Evolutionary conservation across 2,113 vertebrate genomes (phyloP), one percentile per base, ranked within the genome.

Genomic region (Megaleporinus macrocephalus): DNA sequence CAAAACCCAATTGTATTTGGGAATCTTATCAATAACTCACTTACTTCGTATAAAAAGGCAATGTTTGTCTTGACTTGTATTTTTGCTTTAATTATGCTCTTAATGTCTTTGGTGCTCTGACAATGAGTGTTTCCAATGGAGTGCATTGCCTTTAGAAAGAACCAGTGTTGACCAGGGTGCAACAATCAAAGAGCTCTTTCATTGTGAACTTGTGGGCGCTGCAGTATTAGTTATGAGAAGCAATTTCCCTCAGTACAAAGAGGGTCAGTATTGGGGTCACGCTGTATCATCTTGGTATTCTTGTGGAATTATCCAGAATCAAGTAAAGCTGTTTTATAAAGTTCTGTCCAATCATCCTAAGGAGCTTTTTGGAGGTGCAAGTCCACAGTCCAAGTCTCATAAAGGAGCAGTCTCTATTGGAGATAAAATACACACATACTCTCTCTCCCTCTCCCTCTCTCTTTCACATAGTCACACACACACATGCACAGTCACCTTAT

Each of bases 251-350:
- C 65, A 47, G 53, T 55, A 90, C 86, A 89, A 88, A 91, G 87
- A 87, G 89, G 93, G 91, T 92, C 91, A 90, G 84, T 77, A 36
- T 78, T 84, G 83, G 85, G 89, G 89, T 90, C 91, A 83, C n/a
- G 5, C 81, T 86, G 88, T 87, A 90, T 90, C 89, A 86, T 91
- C 71, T 24, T 77, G 59, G 85, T 82, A 77, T 88, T 73, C 79
- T 82, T 78, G 84, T 77, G 47, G 78, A 81, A 91, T 92, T 90
- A 91, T 92, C 90, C 85, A 1, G 73, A 91, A 85, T 89, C 86
- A 49, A 30, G 55, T 76, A 83, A 88, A 89, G 88, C 88, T 61
- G 69, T 90, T 90, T 90, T 66, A 80, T 75, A 88, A 91, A 91
- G 86, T 82, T 83, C 72, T 13, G 78, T 84, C 74, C 89, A 88